Conservation (phyloP, 35 echinoderm and acorn worm genomes). For the Lytechinus variegatus region DNA sequence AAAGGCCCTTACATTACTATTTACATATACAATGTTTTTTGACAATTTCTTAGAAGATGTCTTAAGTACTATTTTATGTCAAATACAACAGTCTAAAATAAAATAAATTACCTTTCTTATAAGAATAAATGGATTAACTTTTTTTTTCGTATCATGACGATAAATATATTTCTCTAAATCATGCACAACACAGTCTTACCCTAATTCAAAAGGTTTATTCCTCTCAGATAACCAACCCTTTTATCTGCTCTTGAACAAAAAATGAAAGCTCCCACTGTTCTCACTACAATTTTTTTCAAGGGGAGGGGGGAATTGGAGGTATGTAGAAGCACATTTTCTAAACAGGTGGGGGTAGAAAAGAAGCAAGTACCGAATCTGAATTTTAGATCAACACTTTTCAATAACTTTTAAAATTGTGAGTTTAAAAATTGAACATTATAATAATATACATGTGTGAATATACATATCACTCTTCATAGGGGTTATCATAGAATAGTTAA, state of each 20-base stretch:
- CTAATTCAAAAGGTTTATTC: background rate
- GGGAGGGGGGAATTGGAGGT: too few relatives aligned
- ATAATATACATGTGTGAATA: background rate
- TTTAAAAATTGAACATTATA: background rate
- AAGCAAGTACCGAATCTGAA: background rate
- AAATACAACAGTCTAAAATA: background rate
- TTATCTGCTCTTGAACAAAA: background rate
- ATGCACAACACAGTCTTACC: background rate
- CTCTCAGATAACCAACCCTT: background rate
- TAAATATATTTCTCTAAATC: background rate
- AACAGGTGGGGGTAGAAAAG: background rate
- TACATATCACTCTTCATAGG: background rate
- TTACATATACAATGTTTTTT: background rate
- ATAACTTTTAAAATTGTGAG: background rate
- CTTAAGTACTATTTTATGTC: background rate
- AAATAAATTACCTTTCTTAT: background rate
- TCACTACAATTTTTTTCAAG: background rate
- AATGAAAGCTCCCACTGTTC: background rate
- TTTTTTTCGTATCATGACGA: background rate
- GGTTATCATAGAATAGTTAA: background rate
- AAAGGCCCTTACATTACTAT: background rate
- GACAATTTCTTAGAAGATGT: background rate
- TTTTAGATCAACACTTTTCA: background rate
- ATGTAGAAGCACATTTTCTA: too few relatives aligned
- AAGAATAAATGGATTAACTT: background rate